Percentiles rank a stretch among this genome's conserved stretches.
Evolutionary conservation across 2,888 invertebrate genomes (phyloP).

Genomic region (Horisme vitalbata): DNA sequence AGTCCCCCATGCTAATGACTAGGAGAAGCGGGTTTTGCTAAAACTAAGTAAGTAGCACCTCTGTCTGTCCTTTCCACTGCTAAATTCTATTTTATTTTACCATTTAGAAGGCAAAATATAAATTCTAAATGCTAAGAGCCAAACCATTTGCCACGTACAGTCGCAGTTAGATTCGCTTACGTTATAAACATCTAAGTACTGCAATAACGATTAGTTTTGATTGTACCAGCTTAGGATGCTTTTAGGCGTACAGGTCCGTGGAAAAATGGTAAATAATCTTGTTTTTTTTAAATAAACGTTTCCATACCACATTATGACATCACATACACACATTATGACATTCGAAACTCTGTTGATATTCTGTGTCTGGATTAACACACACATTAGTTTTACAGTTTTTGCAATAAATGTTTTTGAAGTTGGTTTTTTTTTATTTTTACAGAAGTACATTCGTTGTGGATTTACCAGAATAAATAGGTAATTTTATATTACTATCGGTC

Average conservation of each 20-base stretch:
- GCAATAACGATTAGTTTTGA: slow-evolving; percentile 35
- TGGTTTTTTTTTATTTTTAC: no score
- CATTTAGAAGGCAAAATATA: slow-evolving; percentile 6
- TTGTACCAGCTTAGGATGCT: slow-evolving; percentile 24
- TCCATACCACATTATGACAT: no score
- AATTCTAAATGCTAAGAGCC: slow-evolving; percentile 12
- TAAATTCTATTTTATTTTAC: slow-evolving; percentile 1
- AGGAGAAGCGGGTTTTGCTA: no score
- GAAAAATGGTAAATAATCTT: slow-evolving; percentile 1
- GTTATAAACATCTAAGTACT: slow-evolving; percentile 21
- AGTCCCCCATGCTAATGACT: no score
- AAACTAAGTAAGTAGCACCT: neutral
- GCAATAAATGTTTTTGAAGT: no score
- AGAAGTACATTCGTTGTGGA: no score
- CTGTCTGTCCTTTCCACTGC: neutral
- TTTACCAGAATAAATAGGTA: no score
- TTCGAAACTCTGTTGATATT: no score
- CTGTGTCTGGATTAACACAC: no score
- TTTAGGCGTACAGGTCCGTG: slow-evolving; percentile 12
- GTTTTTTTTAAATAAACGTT: neutral
- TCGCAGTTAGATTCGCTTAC: slow-evolving; percentile 9
- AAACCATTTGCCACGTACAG: slow-evolving; percentile 16
- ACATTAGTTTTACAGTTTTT: no score
- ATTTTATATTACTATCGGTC: no score
- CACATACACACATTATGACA: no score